Conservation (phyloP, 1,140 invertebrate genomes). For the Heliconius nattereri region DNA sequence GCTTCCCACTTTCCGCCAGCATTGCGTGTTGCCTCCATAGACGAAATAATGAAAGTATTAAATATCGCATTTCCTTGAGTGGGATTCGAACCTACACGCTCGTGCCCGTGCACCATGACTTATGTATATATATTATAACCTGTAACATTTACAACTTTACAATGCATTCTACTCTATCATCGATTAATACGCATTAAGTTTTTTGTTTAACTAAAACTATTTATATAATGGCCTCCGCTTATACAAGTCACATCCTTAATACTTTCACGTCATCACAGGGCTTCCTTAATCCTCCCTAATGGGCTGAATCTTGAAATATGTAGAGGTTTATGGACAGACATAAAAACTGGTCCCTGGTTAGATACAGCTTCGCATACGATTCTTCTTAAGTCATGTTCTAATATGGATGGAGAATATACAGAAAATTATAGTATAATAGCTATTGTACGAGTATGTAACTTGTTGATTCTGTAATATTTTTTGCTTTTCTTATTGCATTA, state of each 20-base stretch:
- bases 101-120: too few relatives aligned
- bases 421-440: constrained; percentile 6
- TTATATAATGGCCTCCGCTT: constrained; percentile 49
- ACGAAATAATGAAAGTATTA: too few relatives aligned
- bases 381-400: constrained; percentile 17
- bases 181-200: constrained; percentile 4
- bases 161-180: background rate
- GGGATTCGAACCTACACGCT: too few relatives aligned
- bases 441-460: background rate
- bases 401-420: constrained; percentile 27
- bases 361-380: constrained; percentile 18
- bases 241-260: constrained; percentile 61
- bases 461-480: background rate
- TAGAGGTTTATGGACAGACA: constrained; percentile 41
- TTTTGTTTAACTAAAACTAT: constrained; percentile 33
- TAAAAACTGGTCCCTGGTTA: constrained; percentile 36
- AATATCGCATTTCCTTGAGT: too few relatives aligned
- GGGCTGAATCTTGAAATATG: constrained; percentile 67
- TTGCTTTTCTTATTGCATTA: background rate
- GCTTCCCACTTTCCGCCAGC: too few relatives aligned
- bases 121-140: background rate
- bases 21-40: too few relatives aligned
- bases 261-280: constrained; percentile 64
- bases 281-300: constrained; percentile 76
- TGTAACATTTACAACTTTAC: background rate